Conservation (phyloP, 2,113 vertebrate genomes). For the Morone saxatilis region DNA sequence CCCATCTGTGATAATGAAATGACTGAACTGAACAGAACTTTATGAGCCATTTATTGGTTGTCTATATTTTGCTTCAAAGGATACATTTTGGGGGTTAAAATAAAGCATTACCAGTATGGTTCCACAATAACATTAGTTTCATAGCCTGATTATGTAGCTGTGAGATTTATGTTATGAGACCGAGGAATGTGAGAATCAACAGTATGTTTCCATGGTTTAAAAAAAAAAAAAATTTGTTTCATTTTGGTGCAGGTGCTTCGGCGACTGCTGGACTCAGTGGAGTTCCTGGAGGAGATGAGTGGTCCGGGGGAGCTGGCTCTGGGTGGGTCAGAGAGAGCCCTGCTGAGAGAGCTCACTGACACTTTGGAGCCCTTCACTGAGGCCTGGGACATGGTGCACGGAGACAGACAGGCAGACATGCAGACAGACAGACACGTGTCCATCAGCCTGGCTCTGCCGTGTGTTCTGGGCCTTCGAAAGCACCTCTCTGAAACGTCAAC, state of each 20-base stretch:
- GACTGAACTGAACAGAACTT: no score
- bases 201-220: not conserved
- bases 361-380: conserved; percentile 86
- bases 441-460: conserved; percentile 85
- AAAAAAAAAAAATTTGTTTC: not conserved
- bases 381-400: conserved; percentile 86
- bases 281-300: conserved; percentile 86
- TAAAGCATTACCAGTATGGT: no score
- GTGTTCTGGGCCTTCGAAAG: conserved; percentile 86
- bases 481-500: conserved; percentile 83
- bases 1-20: no score
- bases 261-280: conserved; percentile 83
- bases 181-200: not conserved
- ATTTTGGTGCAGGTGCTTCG: conserved; percentile 74
- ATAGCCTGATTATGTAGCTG: not conserved
- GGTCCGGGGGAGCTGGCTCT: conserved; percentile 80
- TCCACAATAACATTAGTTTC: not conserved
- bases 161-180: not conserved
- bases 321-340: conserved; percentile 73
- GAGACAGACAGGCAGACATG: conserved; percentile 71
- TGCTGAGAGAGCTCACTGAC: conserved; percentile 83
- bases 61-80: no score
- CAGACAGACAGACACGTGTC: conserved; percentile 83
- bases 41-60: no score
- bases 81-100: not conserved